phyloP scores from a whole-genome alignment of 2,888 invertebrate species.

The Yponomeuta plumbellus region DNA sequence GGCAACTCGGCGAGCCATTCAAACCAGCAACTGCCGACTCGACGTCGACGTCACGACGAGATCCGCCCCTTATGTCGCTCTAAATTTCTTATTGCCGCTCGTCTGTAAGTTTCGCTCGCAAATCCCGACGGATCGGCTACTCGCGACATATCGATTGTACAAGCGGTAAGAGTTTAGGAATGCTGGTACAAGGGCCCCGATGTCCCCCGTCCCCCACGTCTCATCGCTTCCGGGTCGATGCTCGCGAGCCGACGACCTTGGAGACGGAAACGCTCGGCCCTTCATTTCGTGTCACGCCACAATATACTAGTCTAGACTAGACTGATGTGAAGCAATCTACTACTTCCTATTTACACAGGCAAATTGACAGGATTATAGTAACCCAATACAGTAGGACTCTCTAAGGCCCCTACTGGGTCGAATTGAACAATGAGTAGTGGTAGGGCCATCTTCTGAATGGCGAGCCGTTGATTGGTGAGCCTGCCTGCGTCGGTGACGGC shows the following conservation, averaged over 20 bases:
- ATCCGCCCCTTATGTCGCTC: neutral
- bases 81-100: neutral
- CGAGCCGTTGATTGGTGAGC: constrained; percentile 3
- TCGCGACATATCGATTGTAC: constrained; percentile 26
- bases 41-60: neutral
- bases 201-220: constrained; percentile 24
- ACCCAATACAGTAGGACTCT: neutral
- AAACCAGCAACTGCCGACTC: neutral
- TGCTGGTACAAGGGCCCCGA: constrained; percentile 30
- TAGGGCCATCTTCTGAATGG: constrained; percentile 4
- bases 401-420: neutral
- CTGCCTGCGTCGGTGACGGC: neutral
- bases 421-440: neutral
- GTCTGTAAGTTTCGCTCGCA: neutral
- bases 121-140: neutral
- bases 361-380: neutral
- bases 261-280: constrained; percentile 21
- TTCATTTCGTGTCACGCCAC: neutral
- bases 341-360: neutral
- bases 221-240: constrained; percentile 51
- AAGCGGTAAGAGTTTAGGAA: constrained; percentile 41
- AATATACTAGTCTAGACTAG: neutral
- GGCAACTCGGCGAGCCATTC: constrained; percentile 23
- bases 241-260: constrained; percentile 46
- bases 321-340: neutral